These are phyloP conservation scores for Emydoidea blandingii DNA, from an alignment of 2,797 vertebrate genomes.

Conservation along the genomic window DNA sequence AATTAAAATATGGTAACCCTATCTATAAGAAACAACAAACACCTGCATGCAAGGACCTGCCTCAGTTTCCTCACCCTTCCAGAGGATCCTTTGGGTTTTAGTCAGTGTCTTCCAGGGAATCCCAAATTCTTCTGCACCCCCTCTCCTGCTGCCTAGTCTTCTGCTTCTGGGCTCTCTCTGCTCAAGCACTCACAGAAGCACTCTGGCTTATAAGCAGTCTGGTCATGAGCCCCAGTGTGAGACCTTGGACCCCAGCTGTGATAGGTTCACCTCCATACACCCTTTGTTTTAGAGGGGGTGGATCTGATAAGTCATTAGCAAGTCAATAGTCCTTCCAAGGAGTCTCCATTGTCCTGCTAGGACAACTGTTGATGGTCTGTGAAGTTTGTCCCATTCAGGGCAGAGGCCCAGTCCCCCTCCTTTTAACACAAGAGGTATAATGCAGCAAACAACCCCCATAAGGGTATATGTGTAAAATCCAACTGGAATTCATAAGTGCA, in stretches of 20 bases:
- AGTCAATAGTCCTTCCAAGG: not conserved
- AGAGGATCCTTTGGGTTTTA: not conserved
- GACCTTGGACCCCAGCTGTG: not conserved
- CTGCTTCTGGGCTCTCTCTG: not conserved
- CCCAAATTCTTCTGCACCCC: not conserved
- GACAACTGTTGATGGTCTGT: not conserved
- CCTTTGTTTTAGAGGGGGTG: not conserved
- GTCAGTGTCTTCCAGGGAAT: not conserved
- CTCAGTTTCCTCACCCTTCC: not conserved
- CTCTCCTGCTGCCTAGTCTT: not conserved
- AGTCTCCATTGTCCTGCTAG: not conserved
- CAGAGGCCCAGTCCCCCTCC: not conserved
- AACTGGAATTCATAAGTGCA: not conserved
- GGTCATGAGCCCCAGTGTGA: not conserved
- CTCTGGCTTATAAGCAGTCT: not conserved
- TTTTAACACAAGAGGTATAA: not conserved
- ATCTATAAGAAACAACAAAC: not conserved
- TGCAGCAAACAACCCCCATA: not conserved
- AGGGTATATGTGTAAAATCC: not conserved
- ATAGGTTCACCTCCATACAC: not conserved
- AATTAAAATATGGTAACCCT: too few relatives aligned
- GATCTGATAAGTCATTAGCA: not conserved
- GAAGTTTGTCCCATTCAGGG: not conserved
- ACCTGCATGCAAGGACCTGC: not conserved
- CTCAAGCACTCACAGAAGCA: not conserved